Evolutionary conservation across 53 echinoderm and acorn worm genomes (phyloP).

Genomic region (Holothuria leucospilota): DNA sequence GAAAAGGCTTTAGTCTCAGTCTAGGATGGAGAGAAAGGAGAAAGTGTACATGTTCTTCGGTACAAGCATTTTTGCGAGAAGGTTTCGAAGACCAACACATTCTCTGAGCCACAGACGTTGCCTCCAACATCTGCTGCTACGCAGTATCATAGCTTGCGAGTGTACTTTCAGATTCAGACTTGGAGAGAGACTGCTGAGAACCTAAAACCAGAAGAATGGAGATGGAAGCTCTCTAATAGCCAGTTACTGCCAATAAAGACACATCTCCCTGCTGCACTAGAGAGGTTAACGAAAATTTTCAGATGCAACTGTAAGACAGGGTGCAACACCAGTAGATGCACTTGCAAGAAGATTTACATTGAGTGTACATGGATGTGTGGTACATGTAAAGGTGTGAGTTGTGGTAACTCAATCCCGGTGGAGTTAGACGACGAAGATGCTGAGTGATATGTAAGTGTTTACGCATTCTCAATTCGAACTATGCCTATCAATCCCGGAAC

Average conservation of each 20-base stretch:
- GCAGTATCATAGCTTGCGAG: conserved; percentile 63
- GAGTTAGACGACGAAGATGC: too few species aligned
- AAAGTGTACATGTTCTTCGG: conserved; percentile 43
- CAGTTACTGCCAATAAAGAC: conserved; percentile 61
- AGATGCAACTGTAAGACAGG: too few species aligned
- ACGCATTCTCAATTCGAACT: too few species aligned
- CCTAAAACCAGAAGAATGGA: conserved; percentile 64
- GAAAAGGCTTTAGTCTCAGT: conserved; percentile 55
- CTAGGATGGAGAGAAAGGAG: conserved; percentile 46
- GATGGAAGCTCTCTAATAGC: conserved; percentile 50
- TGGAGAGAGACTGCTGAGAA: neutral
- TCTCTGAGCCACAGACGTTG: conserved; percentile 51
- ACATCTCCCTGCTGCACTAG: conserved; percentile 45
- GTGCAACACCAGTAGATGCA: conserved; percentile 54
- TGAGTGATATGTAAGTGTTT: too few species aligned
- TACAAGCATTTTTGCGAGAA: conserved; percentile 60
- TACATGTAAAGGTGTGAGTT: conserved; percentile 49
- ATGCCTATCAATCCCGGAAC: too few species aligned
- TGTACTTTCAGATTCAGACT: conserved; percentile 73
- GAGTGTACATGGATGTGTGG: neutral
- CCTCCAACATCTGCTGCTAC: conserved; percentile 75
- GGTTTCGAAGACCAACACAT: conserved; percentile 50
- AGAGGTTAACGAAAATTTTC: conserved; percentile 39
- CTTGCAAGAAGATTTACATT: conserved; percentile 47
- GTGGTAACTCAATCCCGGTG: conserved; percentile 43